phyloP scores from a whole-genome alignment of 1,140 invertebrate species.

The Drosophila mauritiana region DNA sequence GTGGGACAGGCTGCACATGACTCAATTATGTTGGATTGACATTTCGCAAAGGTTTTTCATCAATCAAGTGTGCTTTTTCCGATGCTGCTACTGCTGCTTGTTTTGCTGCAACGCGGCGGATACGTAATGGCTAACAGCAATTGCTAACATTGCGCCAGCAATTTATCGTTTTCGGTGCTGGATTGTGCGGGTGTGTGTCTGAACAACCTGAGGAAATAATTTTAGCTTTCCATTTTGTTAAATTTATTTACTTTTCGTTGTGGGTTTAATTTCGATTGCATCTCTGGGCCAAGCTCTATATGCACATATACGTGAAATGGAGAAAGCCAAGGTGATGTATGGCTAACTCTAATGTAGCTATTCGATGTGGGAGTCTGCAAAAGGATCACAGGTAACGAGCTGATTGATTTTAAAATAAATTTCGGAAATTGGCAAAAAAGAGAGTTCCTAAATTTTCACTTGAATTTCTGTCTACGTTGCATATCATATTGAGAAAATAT shows the following conservation, averaged over 20 bases:
- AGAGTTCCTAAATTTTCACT: neutral
- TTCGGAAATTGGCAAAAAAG: too few relatives aligned
- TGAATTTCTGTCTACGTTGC: too few relatives aligned
- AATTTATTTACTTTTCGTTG: conserved; percentile 42
- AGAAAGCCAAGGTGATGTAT: conserved; percentile 21
- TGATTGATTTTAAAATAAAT: conserved; percentile 8
- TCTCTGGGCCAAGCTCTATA: conserved; percentile 24
- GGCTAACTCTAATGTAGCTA: conserved; percentile 1
- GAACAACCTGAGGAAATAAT: conserved; percentile 58
- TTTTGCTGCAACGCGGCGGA: conserved; percentile 62
- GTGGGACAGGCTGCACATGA: conserved; percentile 35
- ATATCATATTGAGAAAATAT: neutral
- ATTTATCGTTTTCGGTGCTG: conserved; percentile 57
- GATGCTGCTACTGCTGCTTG: conserved; percentile 27
- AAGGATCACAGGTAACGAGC: neutral
- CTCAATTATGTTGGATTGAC: conserved; percentile 79
- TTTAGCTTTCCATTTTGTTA: conserved; percentile 59
- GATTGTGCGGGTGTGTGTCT: conserved; percentile 14
- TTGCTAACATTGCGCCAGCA: conserved; percentile 66
- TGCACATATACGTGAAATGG: conserved; percentile 6
- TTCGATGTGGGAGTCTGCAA: neutral
- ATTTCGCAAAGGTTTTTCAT: conserved; percentile 73
- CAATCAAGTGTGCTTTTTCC: conserved; percentile 74
- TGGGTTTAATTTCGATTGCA: conserved; percentile 57
- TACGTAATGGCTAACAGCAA: conserved; percentile 71